Conservation (phyloP, 2,797 vertebrate genomes). For the Tolypeutes matacus region DNA sequence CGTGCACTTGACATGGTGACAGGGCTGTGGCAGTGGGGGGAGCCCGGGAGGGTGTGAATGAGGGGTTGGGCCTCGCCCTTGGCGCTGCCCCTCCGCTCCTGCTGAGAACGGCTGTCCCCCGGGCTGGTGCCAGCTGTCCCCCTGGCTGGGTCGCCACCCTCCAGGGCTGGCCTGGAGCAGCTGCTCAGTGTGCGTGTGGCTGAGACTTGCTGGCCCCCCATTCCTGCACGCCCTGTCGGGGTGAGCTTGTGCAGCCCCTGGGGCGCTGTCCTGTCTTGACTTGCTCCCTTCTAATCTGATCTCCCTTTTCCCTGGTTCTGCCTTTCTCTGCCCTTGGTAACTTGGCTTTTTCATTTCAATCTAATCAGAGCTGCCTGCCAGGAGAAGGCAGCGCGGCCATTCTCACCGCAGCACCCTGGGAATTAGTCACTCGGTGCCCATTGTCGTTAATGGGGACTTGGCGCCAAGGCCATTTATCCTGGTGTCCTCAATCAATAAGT, state of each 20-base stretch:
- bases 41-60: background rate
- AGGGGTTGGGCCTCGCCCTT: background rate
- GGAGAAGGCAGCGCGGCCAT: conserved; percentile 61
- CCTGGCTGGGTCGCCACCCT: background rate
- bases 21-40: too few relatives aligned
- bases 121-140: too few relatives aligned
- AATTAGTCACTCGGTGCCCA: conserved; percentile 63
- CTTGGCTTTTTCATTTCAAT: conserved; percentile 76
- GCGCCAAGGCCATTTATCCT: conserved; percentile 79
- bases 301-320: conserved; percentile 1
- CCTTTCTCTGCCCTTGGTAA: conserved; percentile 50
- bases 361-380: conserved; percentile 68
- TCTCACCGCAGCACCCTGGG: conserved; percentile 63
- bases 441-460: conserved; percentile 73
- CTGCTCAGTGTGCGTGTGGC: background rate
- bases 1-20: background rate
- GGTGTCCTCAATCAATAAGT: conserved; percentile 75
- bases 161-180: background rate
- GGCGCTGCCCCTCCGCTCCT: background rate
- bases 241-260: fast-evolving
- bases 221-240: too few relatives aligned
- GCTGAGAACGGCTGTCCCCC: background rate
- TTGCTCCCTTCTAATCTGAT: background rate
- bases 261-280: background rate
- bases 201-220: fast-evolving